Evolutionary conservation across 2,113 vertebrate genomes (phyloP).

Genomic region (Varanus salvator): DNA sequence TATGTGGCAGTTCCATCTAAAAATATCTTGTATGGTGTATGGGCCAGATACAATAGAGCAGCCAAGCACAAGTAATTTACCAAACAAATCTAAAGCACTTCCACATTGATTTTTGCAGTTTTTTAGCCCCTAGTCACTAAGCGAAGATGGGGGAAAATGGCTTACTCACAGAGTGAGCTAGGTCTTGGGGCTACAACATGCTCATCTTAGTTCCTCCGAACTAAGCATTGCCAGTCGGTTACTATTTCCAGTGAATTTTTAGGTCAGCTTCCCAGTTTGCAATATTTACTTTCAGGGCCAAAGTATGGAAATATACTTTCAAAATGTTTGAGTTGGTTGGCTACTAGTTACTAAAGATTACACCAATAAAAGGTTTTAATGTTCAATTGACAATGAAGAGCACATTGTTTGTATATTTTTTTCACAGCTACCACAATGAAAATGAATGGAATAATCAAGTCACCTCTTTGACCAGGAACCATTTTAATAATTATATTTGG

Average conservation of each 20-base stretch:
- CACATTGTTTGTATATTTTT: not conserved
- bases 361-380: slow-evolving; percentile 58
- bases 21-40: slow-evolving; percentile 86
- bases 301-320: slow-evolving; percentile 65
- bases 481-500: slow-evolving; percentile 64
- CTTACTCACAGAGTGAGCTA: slow-evolving; percentile 86
- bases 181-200: slow-evolving; percentile 86
- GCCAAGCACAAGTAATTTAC: slow-evolving; percentile 91
- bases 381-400: slow-evolving; percentile 45
- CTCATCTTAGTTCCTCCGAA: slow-evolving; percentile 84
- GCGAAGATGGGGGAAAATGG: slow-evolving; percentile 76
- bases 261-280: slow-evolving; percentile 82
- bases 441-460: slow-evolving; percentile 65
- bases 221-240: slow-evolving; percentile 79
- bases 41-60: slow-evolving; percentile 89
- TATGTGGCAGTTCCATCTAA: slow-evolving; percentile 87
- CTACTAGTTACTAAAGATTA: slow-evolving; percentile 59
- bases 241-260: slow-evolving; percentile 79
- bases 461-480: not conserved
- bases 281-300: slow-evolving; percentile 57
- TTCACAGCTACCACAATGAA: not conserved
- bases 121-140: slow-evolving; percentile 91
- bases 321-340: slow-evolving; percentile 66
- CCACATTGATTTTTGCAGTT: slow-evolving; percentile 92
- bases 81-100: slow-evolving; percentile 85